phyloP scores from a whole-genome alignment of 1,140 invertebrate species.

The Bradysia coprophila region DNA sequence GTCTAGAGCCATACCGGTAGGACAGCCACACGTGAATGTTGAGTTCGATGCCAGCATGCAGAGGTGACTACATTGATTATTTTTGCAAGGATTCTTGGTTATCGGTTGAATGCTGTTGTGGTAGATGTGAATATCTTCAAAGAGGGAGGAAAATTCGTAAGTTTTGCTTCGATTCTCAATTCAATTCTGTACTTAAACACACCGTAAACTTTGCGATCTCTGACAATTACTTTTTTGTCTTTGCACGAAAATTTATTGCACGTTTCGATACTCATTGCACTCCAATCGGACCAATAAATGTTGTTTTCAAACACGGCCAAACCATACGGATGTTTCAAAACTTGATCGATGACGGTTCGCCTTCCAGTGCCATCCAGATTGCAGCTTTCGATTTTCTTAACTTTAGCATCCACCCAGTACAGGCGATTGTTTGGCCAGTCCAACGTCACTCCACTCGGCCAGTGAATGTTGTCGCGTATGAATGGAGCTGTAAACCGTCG shows the following conservation, averaged over 20 bases:
- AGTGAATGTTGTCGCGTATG: constrained; percentile 42
- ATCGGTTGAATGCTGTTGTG: constrained; percentile 36
- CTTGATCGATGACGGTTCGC: constrained; percentile 32
- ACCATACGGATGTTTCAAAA: constrained; percentile 57
- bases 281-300: constrained; percentile 76
- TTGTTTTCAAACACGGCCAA: constrained; percentile 73
- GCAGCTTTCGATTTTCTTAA: constrained; percentile 53
- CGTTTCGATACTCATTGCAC: constrained; percentile 36
- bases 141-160: constrained; percentile 3
- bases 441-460: constrained; percentile 78
- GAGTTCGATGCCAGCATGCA: constrained; percentile 49
- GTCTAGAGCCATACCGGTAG: constrained; percentile 40
- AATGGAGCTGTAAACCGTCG: constrained; percentile 33
- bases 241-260: constrained; percentile 50
- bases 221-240: constrained; percentile 30
- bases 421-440: constrained; percentile 64
- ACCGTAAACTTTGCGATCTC: constrained; percentile 33
- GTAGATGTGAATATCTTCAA: constrained; percentile 44
- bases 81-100: constrained; percentile 46
- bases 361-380: constrained; percentile 53
- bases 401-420: constrained; percentile 63
- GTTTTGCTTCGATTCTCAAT: too few relatives aligned
- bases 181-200: too few relatives aligned
- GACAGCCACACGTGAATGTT: constrained; percentile 55
- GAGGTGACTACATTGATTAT: constrained; percentile 51